Evolutionary conservation across 2,888 invertebrate genomes (phyloP).

Genomic region (Gymnoscelis rufifasciata): DNA sequence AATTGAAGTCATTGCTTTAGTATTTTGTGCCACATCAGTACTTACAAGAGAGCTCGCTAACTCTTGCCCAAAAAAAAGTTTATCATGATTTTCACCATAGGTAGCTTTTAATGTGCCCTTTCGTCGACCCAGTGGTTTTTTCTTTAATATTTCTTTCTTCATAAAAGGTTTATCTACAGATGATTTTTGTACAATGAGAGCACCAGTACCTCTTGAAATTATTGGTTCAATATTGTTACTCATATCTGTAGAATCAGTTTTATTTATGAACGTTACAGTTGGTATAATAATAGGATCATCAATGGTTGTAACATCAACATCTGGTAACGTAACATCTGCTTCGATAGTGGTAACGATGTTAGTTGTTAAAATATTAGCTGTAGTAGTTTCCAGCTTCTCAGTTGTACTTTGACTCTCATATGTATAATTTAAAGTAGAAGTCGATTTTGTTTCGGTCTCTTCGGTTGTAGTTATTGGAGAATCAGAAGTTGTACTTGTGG

Average conservation of each 20-base stretch:
- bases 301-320: conserved; percentile 16
- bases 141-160: conserved; percentile 58
- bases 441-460: conserved; percentile 11
- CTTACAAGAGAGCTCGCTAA: conserved; percentile 2
- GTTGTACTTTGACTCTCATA: conserved; percentile 13
- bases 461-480: conserved; percentile 19
- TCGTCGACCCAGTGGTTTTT: conserved; percentile 61
- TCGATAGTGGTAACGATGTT: conserved; percentile 15
- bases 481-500: conserved; percentile 1
- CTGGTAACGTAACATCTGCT: conserved; percentile 15
- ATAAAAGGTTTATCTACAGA: conserved; percentile 36
- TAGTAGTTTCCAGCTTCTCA: conserved; percentile 10
- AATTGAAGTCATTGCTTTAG: conserved; percentile 4
- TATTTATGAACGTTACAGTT: conserved; percentile 44
- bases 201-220: conserved; percentile 46
- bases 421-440: conserved; percentile 12
- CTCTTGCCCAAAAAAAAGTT: conserved; percentile 45
- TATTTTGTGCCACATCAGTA: conserved; percentile 1
- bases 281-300: conserved; percentile 59
- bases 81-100: conserved; percentile 71
- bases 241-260: conserved; percentile 38
- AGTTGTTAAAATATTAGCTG: conserved; percentile 12
- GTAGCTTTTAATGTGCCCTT: conserved; percentile 74
- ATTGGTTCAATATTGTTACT: conserved; percentile 54
- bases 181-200: conserved; percentile 58